A percentile compares a stretch with the other conserved stretches of the same genome.
phyloP scores from a whole-genome alignment of 2,797 vertebrate species.

The Neosalanx taihuensis region DNA sequence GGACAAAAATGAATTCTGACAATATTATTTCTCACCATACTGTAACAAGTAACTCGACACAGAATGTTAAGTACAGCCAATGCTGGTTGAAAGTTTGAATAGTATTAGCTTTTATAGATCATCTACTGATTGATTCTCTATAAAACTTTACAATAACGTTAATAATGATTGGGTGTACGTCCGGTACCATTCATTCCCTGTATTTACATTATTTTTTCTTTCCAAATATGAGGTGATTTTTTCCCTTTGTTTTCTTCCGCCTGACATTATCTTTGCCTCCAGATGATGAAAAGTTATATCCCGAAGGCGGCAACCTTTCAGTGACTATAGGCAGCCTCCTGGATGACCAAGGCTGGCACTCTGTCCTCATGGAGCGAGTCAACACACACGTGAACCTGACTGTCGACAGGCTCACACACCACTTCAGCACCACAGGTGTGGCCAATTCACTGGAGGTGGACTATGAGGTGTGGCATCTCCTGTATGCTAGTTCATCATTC shows the following conservation, averaged over 20 bases:
- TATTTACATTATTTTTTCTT: not conserved
- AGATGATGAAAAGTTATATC: slow-evolving; percentile 79
- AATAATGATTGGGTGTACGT: too few relatives aligned
- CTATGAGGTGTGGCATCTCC: slow-evolving; percentile 77
- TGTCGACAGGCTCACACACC: slow-evolving; percentile 83
- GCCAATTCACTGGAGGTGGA: slow-evolving; percentile 82
- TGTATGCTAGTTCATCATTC: slow-evolving; percentile 20
- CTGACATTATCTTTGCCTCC: not conserved
- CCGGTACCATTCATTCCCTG: too few relatives aligned
- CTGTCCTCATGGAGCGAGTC: slow-evolving; percentile 84
- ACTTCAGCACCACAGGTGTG: slow-evolving; percentile 78
- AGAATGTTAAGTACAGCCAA: too few relatives aligned
- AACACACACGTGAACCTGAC: slow-evolving; percentile 90
- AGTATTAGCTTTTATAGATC: too few relatives aligned
- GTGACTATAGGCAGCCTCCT: slow-evolving; percentile 85
- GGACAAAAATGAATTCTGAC: too few relatives aligned
- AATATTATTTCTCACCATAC: too few relatives aligned
- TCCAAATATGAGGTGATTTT: not conserved
- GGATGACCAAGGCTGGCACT: slow-evolving; percentile 96
- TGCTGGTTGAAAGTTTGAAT: too few relatives aligned
- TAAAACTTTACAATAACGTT: too few relatives aligned
- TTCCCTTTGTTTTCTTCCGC: not conserved
- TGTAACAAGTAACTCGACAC: too few relatives aligned
- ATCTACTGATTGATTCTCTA: too few relatives aligned
- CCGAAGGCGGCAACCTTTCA: slow-evolving; percentile 64